Base-by-base conservation (phyloP, 2,888 invertebrate species). In the Lithophane socia region DNA sequence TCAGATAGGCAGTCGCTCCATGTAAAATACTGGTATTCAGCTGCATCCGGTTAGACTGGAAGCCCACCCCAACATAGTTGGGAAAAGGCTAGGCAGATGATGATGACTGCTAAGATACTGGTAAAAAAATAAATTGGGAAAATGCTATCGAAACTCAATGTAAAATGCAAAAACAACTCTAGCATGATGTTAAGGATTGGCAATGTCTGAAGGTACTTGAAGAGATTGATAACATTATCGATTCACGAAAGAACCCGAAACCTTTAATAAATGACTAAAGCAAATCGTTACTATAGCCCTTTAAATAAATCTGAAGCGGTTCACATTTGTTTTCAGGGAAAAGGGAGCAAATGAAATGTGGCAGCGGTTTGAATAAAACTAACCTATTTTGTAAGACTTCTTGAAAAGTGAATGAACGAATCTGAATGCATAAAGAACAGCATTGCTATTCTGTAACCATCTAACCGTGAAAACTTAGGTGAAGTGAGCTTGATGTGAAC, bases 301-400 rank as follows among this genome's bases (percentile, higher is more conserved):
- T 79, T 72, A 79, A 70, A 87, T 87, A 87, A 87, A 87, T 87
- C 84, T 84, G 63, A 69, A 70, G 76, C 63, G 87, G 86, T 80
- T 65, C 75, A 72, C 86, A 87, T 87, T 78, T 74, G 81, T 84
- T 85, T 77, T 67, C 16, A 37, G 52, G 16, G 24, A 56, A 77
- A 81, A 67, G 66, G 85, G 68, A 56, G 61, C 44, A 65, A 85
- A 73, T 82, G 75, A 81, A 80, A 67, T 70, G 60, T 75, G 63
- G 21, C 73, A 60, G 47, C 66, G 73, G 75, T 70, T 61, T 54
- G 61, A 75, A 68, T 73, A 70, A 63, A 73, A 70, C 49, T 81
- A 18, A 75, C 2, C 56, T 80, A 68, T 63, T 70, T 80, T 63
- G 16, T 54, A 49, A 63, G 24, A 68, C 63, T 16, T 80, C 54